Evolutionary conservation across 2,113 vertebrate species (phyloP).

Genomic region (zebrafish (Danio rerio)): DNA sequence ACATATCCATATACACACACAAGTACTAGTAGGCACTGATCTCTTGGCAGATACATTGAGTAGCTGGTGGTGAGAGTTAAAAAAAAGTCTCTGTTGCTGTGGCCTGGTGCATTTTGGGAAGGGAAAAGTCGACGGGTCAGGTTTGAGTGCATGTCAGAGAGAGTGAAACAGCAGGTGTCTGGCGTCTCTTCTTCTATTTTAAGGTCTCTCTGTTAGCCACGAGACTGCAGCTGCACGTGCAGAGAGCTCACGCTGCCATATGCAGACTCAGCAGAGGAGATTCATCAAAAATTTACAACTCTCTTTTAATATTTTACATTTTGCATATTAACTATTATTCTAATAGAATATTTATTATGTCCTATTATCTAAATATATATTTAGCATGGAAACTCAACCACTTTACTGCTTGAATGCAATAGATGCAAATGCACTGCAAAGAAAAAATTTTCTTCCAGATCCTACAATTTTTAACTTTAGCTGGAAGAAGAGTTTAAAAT

Average conservation of each 20-base stretch:
- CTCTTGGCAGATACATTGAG: conserved; percentile 45
- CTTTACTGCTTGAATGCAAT: background rate
- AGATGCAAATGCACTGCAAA: background rate
- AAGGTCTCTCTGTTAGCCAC: conserved; percentile 24
- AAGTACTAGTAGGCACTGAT: conserved; percentile 12
- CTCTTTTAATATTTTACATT: background rate
- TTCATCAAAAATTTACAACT: background rate
- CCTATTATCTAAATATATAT: background rate
- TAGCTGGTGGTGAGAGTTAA: conserved; percentile 58
- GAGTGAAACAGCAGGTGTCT: conserved; percentile 63
- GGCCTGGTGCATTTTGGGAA: conserved; percentile 7
- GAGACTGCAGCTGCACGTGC: conserved; percentile 55
- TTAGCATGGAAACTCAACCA: background rate
- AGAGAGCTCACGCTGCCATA: background rate
- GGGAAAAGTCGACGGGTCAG: background rate
- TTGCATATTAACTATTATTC: background rate
- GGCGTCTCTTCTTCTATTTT: conserved; percentile 62
- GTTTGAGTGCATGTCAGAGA: conserved; percentile 8
- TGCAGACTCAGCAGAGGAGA: background rate
- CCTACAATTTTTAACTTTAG: background rate
- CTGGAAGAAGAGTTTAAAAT: background rate
- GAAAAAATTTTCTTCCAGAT: background rate
- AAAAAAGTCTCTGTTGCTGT: conserved; percentile 64
- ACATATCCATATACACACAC: background rate
- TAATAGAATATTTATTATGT: background rate